Evolutionary conservation across 2,113 vertebrate species (phyloP), one percentile per base, ranked within the genome.

Genomic region (Labeo catla): DNA sequence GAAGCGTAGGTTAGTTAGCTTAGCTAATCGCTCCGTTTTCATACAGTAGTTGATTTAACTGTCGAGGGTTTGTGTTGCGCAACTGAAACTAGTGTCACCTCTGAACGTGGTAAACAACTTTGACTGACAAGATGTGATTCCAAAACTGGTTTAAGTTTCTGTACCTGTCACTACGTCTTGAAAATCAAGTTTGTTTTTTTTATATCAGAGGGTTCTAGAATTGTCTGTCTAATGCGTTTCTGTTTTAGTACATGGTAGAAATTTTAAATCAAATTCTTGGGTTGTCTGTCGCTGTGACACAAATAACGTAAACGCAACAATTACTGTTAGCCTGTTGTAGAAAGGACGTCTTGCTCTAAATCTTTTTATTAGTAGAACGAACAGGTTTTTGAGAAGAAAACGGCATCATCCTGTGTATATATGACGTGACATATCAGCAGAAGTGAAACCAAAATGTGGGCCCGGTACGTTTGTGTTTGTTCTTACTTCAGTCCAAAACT

Each of bases 1-100:
- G 21, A 28, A 23, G 43, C 36, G 81, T 86, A 86, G 88, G 63
- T 68, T 86, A 54, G 80, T 84, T 80, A 36, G 65, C 85, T 72
- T 74, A 39, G 77, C 21, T 76, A 76, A 70, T 76, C 45, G 70
- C 81, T 87, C 77, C 21, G 86, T 81, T 84, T 23, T 76, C 83
- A 77, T 61, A 65, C 50, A 8, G 73, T 47, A 74, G 76, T 73
- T 57, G 68, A 86, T 76, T 59, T 84, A 73, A 36, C 66, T 45
- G 15, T 34, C 2, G 13, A 66, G 61, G 43, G 61, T 52, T 83
- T 83, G 61, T 57, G 68, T 84, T 73, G 50, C 21, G 50, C 72
- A n/a, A n/a, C 66, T n/a, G 34, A 59, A 45, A 23, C 19, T 43
- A 52, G 7, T 23, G 15, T 21, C 76, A 80, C 52, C 21, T 81